Evolutionary conservation across 92 coral and sea anemone genomes (phyloP), one percentile per base, ranked within the genome.

Genomic region (Epizoanthus scotinus): DNA sequence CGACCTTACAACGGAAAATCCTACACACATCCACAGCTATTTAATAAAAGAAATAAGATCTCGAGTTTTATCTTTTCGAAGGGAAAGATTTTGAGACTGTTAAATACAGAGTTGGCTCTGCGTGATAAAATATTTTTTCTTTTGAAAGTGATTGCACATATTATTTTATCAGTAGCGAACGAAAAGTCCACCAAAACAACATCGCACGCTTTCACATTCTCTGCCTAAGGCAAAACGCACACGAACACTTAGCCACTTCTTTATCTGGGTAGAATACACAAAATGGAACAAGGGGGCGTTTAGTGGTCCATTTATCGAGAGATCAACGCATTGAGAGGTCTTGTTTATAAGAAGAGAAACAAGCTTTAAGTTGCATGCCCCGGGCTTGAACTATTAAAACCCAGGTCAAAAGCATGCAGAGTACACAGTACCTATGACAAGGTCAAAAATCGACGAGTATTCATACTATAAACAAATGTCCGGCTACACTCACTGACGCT

Each of bases 321-420:
- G 44, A 19, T 63, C n/a, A 64, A 29, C 36, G 31, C 6, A 15
- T 63, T 63, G 67, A 21, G 67, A 63, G 31, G 6, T 63, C n/a
- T 17, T 64, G 70, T 64, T 15, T 31, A 64, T 5, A 5, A 19
- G 19, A 25, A 64, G 29, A 28, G 70, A 29, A 24, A 5, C 70
- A 64, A 31, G 13, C 21, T 15, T 29, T 0, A 5, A 1, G 28
- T 64, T 38, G 42, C 44, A 29, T 27, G 70, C 70, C 70, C 18
- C 31, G 19, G 70, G 70, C 24, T 38, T 64, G 44, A 18, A 28
- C 24, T 20, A 15, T 64, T 64, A 64, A 64, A 64, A 64, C 44
- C 20, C 36, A 17, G 40, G 70, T 64, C 70, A 64, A 64, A 64
- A 64, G 18, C 70, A 64, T 5, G 70, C 70, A 14, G 70, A 64